These are phyloP conservation scores for Garra rufa DNA, from an alignment of 2,113 vertebrate genomes.

Conservation along the genomic window DNA sequence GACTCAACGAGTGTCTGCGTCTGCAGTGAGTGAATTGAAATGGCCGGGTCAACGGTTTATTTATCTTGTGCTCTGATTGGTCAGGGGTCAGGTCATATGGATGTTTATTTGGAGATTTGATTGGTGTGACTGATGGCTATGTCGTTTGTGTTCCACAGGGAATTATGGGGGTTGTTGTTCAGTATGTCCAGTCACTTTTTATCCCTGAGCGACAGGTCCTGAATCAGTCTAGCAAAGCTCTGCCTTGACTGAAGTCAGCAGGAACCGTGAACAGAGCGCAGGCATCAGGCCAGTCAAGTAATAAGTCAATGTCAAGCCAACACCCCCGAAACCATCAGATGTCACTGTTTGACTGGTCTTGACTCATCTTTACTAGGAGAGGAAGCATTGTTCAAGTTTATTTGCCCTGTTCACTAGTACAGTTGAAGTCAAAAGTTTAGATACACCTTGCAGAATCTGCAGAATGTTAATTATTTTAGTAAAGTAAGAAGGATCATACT, in stretches of 20 bases:
- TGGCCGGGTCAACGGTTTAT: conserved; percentile 43
- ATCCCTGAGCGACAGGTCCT: conserved; percentile 10
- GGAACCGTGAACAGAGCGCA: not conserved
- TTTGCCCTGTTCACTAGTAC: not conserved
- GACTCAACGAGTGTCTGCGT: conserved; percentile 42
- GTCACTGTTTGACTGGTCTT: conserved; percentile 45
- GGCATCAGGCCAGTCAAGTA: conserved; percentile 13
- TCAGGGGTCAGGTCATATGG: conserved; percentile 50
- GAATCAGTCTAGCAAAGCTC: conserved; percentile 16
- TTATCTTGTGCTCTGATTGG: conserved; percentile 56
- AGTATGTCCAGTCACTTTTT: conserved; percentile 14
- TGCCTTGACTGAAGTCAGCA: conserved; percentile 17
- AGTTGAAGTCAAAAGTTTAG: no score
- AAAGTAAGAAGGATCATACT: no score
- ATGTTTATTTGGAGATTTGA: conserved; percentile 54
- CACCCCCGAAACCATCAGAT: conserved; percentile 37
- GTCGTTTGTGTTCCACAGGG: conserved; percentile 34
- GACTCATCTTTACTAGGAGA: conserved; percentile 28
- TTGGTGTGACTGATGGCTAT: conserved; percentile 54
- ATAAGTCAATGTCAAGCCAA: conserved; percentile 46
- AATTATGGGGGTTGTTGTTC: conserved; percentile 50
- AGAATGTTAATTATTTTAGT: no score
- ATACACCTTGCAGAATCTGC: no score
- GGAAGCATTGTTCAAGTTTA: not conserved
- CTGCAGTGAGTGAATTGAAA: conserved; percentile 42